These are phyloP conservation scores for Lemur catta DNA, from an alignment of 2,797 vertebrate species.

Conservation along the genomic window DNA sequence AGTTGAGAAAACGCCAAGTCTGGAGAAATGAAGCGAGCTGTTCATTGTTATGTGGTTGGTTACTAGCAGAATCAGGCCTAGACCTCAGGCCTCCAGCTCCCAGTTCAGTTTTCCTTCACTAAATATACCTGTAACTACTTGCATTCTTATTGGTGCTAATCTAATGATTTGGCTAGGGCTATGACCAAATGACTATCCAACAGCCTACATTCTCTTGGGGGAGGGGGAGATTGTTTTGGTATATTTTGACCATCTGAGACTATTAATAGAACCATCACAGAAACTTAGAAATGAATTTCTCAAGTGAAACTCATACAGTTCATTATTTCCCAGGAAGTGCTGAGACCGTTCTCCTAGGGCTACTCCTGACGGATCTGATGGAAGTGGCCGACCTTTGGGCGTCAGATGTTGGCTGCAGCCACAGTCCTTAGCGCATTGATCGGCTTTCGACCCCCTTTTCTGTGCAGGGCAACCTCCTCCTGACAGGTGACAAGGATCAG, in stretches of 20 bases:
- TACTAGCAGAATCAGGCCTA: not conserved
- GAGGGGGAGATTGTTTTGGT: not conserved
- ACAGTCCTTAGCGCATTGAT: not conserved
- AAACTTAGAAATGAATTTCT: not conserved
- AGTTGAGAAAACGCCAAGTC: not conserved
- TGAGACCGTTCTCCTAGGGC: not conserved
- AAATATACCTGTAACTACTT: not conserved
- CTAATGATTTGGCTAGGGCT: not conserved
- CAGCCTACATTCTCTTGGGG: not conserved
- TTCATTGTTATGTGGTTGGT: not conserved
- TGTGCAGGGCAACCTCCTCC: slow-evolving; percentile 92
- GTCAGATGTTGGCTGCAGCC: not conserved
- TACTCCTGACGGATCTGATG: not conserved
- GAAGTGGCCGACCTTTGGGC: not conserved
- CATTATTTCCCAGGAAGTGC: not conserved
- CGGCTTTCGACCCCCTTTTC: not conserved
- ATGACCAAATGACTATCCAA: not conserved
- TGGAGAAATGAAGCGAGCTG: not conserved
- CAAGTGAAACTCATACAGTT: not conserved
- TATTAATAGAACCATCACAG: not conserved
- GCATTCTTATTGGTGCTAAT: not conserved
- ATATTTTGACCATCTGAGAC: not conserved
- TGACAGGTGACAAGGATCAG: slow-evolving; percentile 98
- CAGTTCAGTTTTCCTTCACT: not conserved
- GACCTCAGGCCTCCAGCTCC: not conserved